Conservation (phyloP, 64 coral and sea anemone genomes). For the Trachythela sp. region DNA sequence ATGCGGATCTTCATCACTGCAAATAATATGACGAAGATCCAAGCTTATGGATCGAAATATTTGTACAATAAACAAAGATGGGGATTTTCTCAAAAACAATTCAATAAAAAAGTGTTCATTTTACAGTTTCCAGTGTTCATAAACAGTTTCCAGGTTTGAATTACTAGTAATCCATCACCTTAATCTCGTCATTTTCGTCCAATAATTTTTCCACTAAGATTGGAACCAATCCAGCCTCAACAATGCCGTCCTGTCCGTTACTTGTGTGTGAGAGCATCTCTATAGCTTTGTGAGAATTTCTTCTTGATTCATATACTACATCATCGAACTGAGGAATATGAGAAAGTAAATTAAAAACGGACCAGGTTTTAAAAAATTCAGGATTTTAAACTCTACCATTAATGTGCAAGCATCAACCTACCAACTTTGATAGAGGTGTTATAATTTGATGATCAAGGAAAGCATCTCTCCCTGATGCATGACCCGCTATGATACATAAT, state of each 20-base stretch:
- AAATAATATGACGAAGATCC: too few species aligned
- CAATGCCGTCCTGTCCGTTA: conserved; percentile 84
- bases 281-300: conserved; percentile 87
- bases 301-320: conserved; percentile 79
- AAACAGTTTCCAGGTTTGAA: background rate
- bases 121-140: too few species aligned
- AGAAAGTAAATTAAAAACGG: background rate
- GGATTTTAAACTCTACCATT: too few species aligned
- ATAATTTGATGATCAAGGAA: background rate
- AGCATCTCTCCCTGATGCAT: background rate
- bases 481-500: conserved; percentile 86
- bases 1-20: too few species aligned
- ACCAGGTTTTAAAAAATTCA: too few species aligned
- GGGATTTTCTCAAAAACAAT: too few species aligned
- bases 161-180: conserved; percentile 45
- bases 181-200: conserved; percentile 90
- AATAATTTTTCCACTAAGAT: conserved; percentile 79
- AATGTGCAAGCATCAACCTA: background rate
- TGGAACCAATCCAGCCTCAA: conserved; percentile 82
- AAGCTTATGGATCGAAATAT: too few species aligned
- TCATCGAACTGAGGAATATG: conserved; percentile 73
- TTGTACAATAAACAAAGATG: too few species aligned
- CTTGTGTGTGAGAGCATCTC: conserved; percentile 93
- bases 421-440: conserved; percentile 8
- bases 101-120: too few species aligned